Base-by-base conservation (phyloP, 1,140 invertebrate species). In the Aphaenogaster rudis region DNA sequence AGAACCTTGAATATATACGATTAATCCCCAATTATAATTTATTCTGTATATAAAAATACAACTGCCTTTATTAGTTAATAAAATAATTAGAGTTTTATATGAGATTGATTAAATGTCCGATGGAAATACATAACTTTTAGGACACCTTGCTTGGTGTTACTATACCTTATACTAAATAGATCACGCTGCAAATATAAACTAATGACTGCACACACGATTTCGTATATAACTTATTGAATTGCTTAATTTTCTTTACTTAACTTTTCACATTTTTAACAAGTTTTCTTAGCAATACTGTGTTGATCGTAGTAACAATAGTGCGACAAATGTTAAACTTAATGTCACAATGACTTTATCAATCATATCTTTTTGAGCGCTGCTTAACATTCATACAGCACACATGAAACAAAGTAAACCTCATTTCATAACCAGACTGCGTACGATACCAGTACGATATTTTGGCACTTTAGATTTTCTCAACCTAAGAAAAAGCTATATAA, bases 131-230 rank as follows among this genome's bases (percentile, higher is more conserved):
- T 66, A 33, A 59, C 13, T 67, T 57, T 36, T 45, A 17, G 21
- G 8, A 45, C 8, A 76, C 8, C 48, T 54, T 45, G 13, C 17
- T 28, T 28, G 28, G 15, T 71, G 69, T 42, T 71, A 28, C 15
- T 28, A 71, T 67, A 61, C 21, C 69, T 84, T 61, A 71, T 52
- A 21, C 42, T 82, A 82, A 28, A 63, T 50, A 39, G n/a, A 52
- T 84, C n/a, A 84, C 54, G 42, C 54, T 74, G 21, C 28, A 74
- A 61, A 54, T 84, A 84, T 84, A 84, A 84, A 76, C 80, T 84
- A 84, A 84, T 84, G 80, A 84, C 80, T 84, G 69, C 69, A 74
- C 28, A 48, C 42, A 61, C 21, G 17, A 80, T 57, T 81, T 13
- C 7, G 21, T 36, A n/a, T 48, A 48, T 81, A 59, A 57, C 39